Conservation (phyloP, 2,888 invertebrate genomes). For the Steinernema carpocapsae region DNA sequence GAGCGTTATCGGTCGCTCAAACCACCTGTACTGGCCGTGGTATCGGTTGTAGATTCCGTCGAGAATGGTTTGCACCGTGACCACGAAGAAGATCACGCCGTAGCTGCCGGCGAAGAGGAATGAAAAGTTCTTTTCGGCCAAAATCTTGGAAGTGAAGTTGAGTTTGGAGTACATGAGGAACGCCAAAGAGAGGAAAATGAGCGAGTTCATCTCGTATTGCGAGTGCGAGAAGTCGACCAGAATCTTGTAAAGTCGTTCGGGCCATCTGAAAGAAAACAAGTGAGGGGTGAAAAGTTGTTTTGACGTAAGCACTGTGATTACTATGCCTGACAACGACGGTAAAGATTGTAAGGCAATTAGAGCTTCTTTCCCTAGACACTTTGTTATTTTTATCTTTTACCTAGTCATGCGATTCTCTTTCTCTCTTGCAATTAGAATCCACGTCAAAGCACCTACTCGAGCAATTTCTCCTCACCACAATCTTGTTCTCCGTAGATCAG, state of each 20-base stretch:
- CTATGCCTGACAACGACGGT: too few species aligned
- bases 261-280: background rate
- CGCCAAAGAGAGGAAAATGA: constrained; percentile 17
- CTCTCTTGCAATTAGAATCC: too few species aligned
- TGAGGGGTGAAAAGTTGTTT: background rate
- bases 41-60: background rate
- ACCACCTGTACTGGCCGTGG: background rate
- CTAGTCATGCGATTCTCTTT: too few species aligned
- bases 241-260: constrained; percentile 17
- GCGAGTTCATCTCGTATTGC: constrained; percentile 32
- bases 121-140: constrained; percentile 6
- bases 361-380: too few species aligned
- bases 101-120: constrained; percentile 13
- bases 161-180: constrained; percentile 21
- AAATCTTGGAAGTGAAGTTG: background rate
- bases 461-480: background rate
- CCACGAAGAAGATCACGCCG: background rate
- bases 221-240: constrained; percentile 17
- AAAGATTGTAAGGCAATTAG: too few species aligned
- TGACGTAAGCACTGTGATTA: background rate
- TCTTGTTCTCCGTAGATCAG: constrained; percentile 6
- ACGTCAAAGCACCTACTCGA: background rate
- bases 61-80: background rate
- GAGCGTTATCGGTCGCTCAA: background rate
- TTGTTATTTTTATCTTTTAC: too few species aligned